Percentiles rank a stretch among this genome's conserved stretches.
These are phyloP conservation scores for Scortum barcoo DNA, from an alignment of 2,113 vertebrate genomes.

Conservation along the genomic window DNA sequence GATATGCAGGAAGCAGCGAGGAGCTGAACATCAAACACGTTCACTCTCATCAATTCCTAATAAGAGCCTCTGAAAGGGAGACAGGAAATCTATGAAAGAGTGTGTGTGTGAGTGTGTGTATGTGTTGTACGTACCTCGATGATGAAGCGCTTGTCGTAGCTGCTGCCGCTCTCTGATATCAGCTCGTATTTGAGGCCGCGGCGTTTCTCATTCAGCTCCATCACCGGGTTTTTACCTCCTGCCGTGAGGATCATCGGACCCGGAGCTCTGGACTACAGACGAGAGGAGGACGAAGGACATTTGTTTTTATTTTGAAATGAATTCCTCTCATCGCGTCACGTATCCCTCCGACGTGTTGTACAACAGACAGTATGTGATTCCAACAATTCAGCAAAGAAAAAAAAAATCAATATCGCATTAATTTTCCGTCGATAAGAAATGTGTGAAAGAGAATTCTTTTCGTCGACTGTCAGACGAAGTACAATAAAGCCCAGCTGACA, in stretches of 20 bases:
- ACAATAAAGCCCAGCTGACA: too few relatives aligned
- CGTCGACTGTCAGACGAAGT: too few relatives aligned
- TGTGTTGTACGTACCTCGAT: slow-evolving; percentile 87
- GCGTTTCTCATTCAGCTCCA: slow-evolving; percentile 96
- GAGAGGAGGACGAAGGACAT: neutral
- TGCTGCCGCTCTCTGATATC: slow-evolving; percentile 92
- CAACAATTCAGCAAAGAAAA: too few relatives aligned
- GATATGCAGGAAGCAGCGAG: slow-evolving; percentile 31
- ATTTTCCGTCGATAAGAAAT: too few relatives aligned
- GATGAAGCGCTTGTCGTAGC: slow-evolving; percentile 94
- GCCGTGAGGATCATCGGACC: slow-evolving; percentile 96
- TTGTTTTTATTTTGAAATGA: neutral
- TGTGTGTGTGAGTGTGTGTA: slow-evolving; percentile 28
- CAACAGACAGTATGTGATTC: too few relatives aligned
- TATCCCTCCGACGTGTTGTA: neutral
- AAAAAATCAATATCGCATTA: too few relatives aligned
- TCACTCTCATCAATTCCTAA: slow-evolving; percentile 40
- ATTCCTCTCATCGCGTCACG: neutral
- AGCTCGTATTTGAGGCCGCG: slow-evolving; percentile 95
- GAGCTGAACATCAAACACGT: slow-evolving; percentile 19
- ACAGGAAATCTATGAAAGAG: slow-evolving; percentile 31
- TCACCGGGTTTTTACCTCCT: slow-evolving; percentile 95
- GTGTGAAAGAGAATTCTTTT: too few relatives aligned
- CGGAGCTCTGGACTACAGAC: slow-evolving; percentile 90
- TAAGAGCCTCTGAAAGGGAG: slow-evolving; percentile 12